A percentile compares a stretch with the other conserved stretches of the same genome.
Conservation (phyloP, 1,140 invertebrate species). For the Penaeus chinensis region DNA sequence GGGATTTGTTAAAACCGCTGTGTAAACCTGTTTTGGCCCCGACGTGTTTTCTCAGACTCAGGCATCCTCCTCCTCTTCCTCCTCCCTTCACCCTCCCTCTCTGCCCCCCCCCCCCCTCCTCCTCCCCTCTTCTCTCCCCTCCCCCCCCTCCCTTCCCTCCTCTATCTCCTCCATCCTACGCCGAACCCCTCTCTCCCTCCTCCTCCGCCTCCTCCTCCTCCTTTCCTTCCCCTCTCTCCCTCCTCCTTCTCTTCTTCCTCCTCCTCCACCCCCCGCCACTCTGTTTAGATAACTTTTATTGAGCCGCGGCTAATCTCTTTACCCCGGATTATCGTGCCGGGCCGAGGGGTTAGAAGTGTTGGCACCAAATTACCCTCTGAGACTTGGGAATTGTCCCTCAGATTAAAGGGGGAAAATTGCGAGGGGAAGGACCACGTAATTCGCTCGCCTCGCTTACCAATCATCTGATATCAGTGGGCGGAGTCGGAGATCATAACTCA, state of each 20-base stretch:
- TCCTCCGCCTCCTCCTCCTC: neutral
- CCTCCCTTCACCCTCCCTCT: neutral
- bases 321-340: conserved; percentile 61
- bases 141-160: neutral
- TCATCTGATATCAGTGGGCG: conserved; percentile 56
- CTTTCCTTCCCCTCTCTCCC: neutral
- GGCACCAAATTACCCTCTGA: conserved; percentile 63
- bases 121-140: too few species aligned
- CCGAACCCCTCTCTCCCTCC: conserved; percentile 4
- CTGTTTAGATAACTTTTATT: conserved; percentile 64
- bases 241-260: neutral
- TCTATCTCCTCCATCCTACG: neutral
- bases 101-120: neutral
- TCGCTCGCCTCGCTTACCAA: conserved; percentile 58
- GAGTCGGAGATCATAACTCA: conserved; percentile 51
- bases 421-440: conserved; percentile 59
- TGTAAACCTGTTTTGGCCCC: conserved; percentile 60
- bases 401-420: conserved; percentile 63
- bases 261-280: conserved; percentile 29
- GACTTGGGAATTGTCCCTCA: conserved; percentile 63
- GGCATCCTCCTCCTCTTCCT: conserved; percentile 10
- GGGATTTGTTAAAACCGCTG: conserved; percentile 63
- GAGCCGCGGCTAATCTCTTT: conserved; percentile 62
- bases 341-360: conserved; percentile 64
- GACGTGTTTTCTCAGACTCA: conserved; percentile 61